Percentiles rank a stretch among this genome's conserved stretches.
Evolutionary conservation across 1,140 invertebrate species (phyloP).

Genomic region (Magallana ariakensis): DNA sequence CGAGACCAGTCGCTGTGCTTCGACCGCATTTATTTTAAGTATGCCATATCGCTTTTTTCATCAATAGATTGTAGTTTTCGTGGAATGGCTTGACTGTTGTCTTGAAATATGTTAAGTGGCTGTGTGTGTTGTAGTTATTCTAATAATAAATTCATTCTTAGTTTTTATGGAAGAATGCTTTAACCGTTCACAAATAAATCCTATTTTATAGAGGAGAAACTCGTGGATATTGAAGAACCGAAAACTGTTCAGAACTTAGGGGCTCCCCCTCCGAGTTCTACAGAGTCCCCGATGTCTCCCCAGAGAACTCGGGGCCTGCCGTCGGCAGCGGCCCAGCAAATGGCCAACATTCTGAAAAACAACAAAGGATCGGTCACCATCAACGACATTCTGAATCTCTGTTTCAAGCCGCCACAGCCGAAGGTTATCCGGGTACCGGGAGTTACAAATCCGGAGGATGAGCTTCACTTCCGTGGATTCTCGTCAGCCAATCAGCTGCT

Average conservation of each 20-base stretch:
- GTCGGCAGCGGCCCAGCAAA: slow-evolving; percentile 71
- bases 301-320: slow-evolving; percentile 19
- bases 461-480: slow-evolving; percentile 73
- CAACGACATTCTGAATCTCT: slow-evolving; percentile 72
- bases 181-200: neutral
- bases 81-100: slow-evolving; percentile 25
- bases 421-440: slow-evolving; percentile 72
- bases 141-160: slow-evolving; percentile 2
- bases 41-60: slow-evolving; percentile 33
- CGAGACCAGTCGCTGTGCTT: neutral
- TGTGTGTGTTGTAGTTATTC: neutral
- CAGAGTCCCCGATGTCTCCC: slow-evolving; percentile 51
- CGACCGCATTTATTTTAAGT: slow-evolving; percentile 38
- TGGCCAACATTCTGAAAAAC: slow-evolving; percentile 70
- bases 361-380: slow-evolving; percentile 75
- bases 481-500: slow-evolving; percentile 71
- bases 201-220: slow-evolving; percentile 63
- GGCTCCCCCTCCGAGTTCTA: slow-evolving; percentile 43
- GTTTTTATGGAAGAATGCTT: neutral
- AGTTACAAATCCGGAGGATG: slow-evolving; percentile 63
- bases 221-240: slow-evolving; percentile 72
- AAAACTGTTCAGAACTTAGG: slow-evolving; percentile 45
- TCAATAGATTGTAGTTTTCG: slow-evolving; percentile 36
- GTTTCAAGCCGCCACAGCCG: slow-evolving; percentile 69
- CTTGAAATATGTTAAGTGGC: slow-evolving; percentile 32